These are phyloP conservation scores for Cheilosia vulpina DNA, from an alignment of 2,888 invertebrate genomes.

Conservation along the genomic window DNA sequence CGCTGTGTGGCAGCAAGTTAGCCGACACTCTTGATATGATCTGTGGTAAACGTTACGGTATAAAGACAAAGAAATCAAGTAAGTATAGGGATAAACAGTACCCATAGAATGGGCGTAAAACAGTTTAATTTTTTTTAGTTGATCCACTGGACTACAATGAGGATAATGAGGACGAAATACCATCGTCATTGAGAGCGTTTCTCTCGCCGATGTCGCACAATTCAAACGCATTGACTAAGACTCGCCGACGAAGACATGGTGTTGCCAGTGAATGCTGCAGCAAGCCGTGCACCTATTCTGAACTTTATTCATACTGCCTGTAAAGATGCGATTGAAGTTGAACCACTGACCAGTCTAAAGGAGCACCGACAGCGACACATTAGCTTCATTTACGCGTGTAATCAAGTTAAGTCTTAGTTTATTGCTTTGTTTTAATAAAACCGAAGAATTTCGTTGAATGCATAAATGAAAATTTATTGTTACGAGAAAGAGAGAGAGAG, in stretches of 20 bases:
- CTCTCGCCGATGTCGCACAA: conserved; percentile 72
- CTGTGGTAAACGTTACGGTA: conserved; percentile 77
- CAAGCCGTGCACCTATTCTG: conserved; percentile 76
- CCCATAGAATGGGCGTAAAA: neutral
- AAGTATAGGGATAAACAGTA: conserved; percentile 15
- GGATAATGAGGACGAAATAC: conserved; percentile 55
- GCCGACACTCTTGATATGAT: conserved; percentile 74
- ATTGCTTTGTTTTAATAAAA: too few relatives aligned
- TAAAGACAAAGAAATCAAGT: conserved; percentile 77
- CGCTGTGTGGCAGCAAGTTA: conserved; percentile 77
- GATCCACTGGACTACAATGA: conserved; percentile 69
- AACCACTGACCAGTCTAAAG: neutral
- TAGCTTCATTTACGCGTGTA: neutral
- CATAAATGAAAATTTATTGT: too few relatives aligned
- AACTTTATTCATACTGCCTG: conserved; percentile 78
- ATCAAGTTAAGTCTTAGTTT: too few relatives aligned
- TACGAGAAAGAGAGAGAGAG: too few relatives aligned
- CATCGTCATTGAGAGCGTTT: conserved; percentile 65
- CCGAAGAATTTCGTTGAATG: too few relatives aligned
- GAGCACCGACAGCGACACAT: neutral
- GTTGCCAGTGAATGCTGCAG: conserved; percentile 79
- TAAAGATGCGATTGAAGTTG: conserved; percentile 28
- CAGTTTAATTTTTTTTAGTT: conserved; percentile 29
- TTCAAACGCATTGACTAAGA: conserved; percentile 73
- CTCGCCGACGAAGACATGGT: conserved; percentile 77